Percentiles rank a stretch among this genome's conserved stretches.
Conservation (phyloP, 2,888 invertebrate species). For the Ochlodes sylvanus region DNA sequence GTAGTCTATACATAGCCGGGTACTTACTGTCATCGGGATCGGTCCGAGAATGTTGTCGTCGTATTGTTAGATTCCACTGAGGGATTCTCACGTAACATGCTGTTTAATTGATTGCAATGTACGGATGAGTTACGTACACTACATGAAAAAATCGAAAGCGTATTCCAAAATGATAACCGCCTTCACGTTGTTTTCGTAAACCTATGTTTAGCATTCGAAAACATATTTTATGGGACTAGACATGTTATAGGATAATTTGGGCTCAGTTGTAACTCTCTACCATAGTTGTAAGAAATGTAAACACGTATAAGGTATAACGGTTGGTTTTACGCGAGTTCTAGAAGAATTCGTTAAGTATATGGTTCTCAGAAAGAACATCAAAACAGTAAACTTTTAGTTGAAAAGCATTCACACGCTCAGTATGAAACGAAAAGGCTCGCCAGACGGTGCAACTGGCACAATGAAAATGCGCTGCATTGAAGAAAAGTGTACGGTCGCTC, state of each 20-base stretch:
- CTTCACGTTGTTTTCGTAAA: no score
- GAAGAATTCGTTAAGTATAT: neutral
- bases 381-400: neutral
- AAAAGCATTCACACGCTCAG: neutral
- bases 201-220: no score
- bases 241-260: no score
- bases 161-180: no score
- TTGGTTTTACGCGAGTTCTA: neutral
- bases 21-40: conserved; percentile 1
- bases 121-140: no score
- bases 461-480: neutral
- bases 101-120: no score
- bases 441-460: neutral
- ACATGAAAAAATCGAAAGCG: no score
- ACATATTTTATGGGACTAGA: no score
- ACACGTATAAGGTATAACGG: no score
- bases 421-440: neutral
- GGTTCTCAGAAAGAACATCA: conserved; percentile 2
- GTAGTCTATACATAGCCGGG: conserved; percentile 5
- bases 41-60: neutral
- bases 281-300: no score
- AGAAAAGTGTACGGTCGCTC: neutral
- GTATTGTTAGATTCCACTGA: neutral
- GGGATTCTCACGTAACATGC: neutral
- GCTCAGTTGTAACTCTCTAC: no score